These are phyloP conservation scores for Danio tinwini DNA, from an alignment of 2,797 vertebrate genomes.

Conservation along the genomic window DNA sequence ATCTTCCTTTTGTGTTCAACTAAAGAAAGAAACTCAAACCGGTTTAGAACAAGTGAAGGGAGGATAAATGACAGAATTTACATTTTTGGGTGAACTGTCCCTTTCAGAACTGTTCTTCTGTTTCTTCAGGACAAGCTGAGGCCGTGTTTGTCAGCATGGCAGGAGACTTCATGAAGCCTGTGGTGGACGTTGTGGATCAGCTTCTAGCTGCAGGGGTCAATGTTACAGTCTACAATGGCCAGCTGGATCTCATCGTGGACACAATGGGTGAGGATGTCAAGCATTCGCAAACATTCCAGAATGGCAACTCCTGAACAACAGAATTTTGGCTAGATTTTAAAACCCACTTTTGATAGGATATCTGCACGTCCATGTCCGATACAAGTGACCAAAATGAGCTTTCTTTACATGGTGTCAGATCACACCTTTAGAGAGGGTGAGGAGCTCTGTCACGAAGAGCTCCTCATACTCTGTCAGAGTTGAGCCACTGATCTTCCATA, in stretches of 20 bases:
- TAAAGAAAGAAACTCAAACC: too few species aligned
- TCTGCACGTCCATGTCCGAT: too few species aligned
- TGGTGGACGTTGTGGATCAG: constrained; percentile 85
- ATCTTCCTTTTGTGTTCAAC: too few species aligned
- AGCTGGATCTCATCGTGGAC: constrained; percentile 97
- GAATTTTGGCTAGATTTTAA: background rate
- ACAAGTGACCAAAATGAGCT: too few species aligned
- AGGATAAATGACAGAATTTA: too few species aligned
- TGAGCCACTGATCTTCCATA: too few species aligned
- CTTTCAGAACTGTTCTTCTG: background rate
- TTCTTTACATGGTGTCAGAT: too few species aligned
- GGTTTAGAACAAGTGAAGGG: too few species aligned
- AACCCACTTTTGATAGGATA: too few species aligned
- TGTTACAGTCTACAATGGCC: constrained; percentile 94
- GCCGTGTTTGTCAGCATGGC: constrained; percentile 88
- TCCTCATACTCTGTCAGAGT: too few species aligned
- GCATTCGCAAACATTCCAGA: background rate
- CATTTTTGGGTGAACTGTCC: background rate
- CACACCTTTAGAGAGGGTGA: too few species aligned
- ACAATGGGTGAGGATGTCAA: constrained; percentile 85
- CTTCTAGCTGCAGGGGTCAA: constrained; percentile 85
- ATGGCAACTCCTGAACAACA: background rate
- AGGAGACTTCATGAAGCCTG: constrained; percentile 94
- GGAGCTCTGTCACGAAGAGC: too few species aligned
- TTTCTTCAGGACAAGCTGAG: constrained; percentile 81